Base-by-base conservation (phyloP, 2,888 invertebrate genomes). In the Alsophila aescularia region DNA sequence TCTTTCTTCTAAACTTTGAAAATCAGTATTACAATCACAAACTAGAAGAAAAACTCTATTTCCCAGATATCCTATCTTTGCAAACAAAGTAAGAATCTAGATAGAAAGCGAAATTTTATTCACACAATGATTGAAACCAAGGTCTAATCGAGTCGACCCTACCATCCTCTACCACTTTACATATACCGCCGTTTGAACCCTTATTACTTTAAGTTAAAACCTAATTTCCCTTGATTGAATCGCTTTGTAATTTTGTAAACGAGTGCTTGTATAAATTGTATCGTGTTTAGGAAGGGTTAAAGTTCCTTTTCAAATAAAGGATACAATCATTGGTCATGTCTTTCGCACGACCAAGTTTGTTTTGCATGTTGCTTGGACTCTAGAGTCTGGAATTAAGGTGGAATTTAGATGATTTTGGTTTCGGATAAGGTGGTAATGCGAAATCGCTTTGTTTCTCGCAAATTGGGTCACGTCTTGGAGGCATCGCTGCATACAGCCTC, bases 401-500 rank as follows among this genome's bases (percentile, higher is more conserved):
- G 15, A n/a, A 29, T 52, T 49, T 40, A 8, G 14, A 37, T 44
- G 48, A 36, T 47, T 57, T 55, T 36, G 6, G 12, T 15, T 34
- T 29, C 21, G 34, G 36, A 13, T 58, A 56, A 47, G 58, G 67
- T 69, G 67, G 70, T 72, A 58, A 60, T 51, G 63, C 60, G 64
- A 68, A 75, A 81, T 76, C 78, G 81, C 80, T 84, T 82, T 84
- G 85, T 85, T 84, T 85, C 83, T 75, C 76, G 68, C 75, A 81
- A 86, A 85, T 84, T 84, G 78, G 87, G 85, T 85, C 86, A 86
- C 85, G 85, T 85, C 78, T 67, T 58, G 58, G 70, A 69, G 77
- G 74, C 78, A 69, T 66, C 69, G 69, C 66, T 75, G 77, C 77
- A 79, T 77, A 73, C 76, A 77, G 70, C 72, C 72, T 56, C 35